Evolutionary conservation across 2,888 invertebrate species (phyloP), one percentile per base, ranked within the genome.

Genomic region (Crepidodera aurea): DNA sequence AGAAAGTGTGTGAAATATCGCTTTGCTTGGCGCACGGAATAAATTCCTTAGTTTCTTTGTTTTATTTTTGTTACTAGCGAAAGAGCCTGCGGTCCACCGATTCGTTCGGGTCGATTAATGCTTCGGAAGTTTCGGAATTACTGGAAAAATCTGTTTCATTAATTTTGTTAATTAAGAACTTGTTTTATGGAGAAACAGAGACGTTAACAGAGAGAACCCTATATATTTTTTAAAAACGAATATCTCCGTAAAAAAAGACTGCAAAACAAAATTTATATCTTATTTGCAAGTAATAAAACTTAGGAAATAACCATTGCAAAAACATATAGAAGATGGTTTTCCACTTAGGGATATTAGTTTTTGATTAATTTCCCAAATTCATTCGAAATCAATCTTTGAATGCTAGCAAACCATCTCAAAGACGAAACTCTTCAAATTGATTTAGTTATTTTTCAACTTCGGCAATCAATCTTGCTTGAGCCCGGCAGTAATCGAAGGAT

Each of bases 321-420:
- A n/a, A n/a, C n/a, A n/a, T n/a, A n/a, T n/a, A n/a, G n/a, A n/a
- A n/a, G n/a, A n/a, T n/a, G n/a, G n/a, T n/a, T n/a, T n/a, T n/a
- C n/a, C n/a, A n/a, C n/a, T n/a, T n/a, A n/a, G n/a, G n/a, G n/a
- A n/a, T n/a, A n/a, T n/a, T n/a, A 79, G 86, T 99, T 68, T 80
- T 96, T 22, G 6, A 2, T 22, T 22, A 22, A 6, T 22, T 22
- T 22, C 22, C 2, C 3, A 22, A 4, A 22, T 29, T 10, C 29
- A 10, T 29, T 8, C 10, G 2, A 10, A 10, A 34, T 34, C 34
- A n/a, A 34, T 12, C 13, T 34, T 8, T 13, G 13, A 34, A 34
- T 13, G n/a, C 34, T 3, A 51, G 37, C 22, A 13, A 18, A 2
- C 13, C 32, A 16, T 19, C 19, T 34, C 1, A 51, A 32, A 32